Percentiles rank a stretch among this genome's conserved stretches.
These are phyloP conservation scores for Varecia variegata DNA, from an alignment of 2,797 vertebrate species.

Conservation along the genomic window DNA sequence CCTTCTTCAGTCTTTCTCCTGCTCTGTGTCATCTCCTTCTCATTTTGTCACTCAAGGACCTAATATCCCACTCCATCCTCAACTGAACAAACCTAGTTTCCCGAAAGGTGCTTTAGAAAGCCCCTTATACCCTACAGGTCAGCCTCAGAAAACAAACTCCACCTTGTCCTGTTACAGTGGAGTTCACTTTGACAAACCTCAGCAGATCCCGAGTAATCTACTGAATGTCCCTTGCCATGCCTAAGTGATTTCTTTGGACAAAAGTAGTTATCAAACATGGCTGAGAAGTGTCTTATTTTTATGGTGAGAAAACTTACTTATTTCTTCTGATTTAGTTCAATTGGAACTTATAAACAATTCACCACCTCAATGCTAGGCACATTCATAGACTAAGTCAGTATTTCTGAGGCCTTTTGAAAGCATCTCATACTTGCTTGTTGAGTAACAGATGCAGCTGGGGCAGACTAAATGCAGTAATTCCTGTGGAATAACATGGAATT, in stretches of 20 bases:
- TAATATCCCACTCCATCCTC: not conserved
- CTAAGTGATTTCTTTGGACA: not conserved
- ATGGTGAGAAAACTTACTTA: not conserved
- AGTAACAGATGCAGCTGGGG: not conserved
- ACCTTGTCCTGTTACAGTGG: not conserved
- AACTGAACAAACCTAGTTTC: not conserved
- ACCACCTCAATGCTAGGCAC: not conserved
- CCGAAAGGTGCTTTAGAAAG: not conserved
- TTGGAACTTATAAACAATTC: not conserved
- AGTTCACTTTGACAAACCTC: not conserved
- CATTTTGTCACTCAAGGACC: not conserved
- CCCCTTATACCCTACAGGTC: not conserved
- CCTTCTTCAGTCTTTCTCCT: not conserved
- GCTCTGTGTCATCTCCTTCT: too few species aligned
- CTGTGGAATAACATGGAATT: not conserved
- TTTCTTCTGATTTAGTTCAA: not conserved
- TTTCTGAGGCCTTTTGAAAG: not conserved
- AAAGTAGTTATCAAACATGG: not conserved
- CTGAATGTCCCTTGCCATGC: not conserved
- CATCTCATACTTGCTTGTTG: not conserved
- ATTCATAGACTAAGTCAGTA: not conserved
- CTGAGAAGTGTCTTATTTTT: not conserved
- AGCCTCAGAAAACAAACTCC: not conserved
- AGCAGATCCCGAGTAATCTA: not conserved
- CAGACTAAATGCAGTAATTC: not conserved